phyloP scores from a whole-genome alignment of 2,113 vertebrate genomes.

The Xerus inauris region DNA sequence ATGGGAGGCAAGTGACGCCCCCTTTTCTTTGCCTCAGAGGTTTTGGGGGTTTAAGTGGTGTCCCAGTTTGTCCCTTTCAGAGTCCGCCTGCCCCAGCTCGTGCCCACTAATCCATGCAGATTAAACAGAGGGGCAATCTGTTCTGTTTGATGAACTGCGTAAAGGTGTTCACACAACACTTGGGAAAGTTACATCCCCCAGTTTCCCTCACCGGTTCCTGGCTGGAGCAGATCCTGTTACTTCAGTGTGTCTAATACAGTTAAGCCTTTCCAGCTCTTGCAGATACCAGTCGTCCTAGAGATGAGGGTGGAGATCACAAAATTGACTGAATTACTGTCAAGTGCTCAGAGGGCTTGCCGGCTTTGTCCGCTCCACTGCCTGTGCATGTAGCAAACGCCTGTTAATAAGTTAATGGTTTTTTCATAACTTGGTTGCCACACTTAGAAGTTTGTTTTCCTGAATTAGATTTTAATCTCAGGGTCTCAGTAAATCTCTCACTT shows the following conservation, averaged over 20 bases:
- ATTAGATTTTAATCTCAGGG: neutral
- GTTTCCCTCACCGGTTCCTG: neutral
- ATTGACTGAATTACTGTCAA: fast-evolving
- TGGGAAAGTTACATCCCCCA: neutral
- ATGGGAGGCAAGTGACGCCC: conserved; percentile 90
- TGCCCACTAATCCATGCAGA: neutral
- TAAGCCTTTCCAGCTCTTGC: neutral
- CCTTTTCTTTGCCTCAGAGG: neutral
- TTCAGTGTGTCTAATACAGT: fast-evolving
- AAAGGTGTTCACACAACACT: neutral
- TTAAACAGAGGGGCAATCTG: neutral
- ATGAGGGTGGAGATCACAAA: neutral
- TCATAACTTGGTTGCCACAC: neutral
- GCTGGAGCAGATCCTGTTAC: neutral
- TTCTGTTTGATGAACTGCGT: neutral
- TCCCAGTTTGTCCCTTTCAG: neutral
- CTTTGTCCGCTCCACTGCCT: neutral
- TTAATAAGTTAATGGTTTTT: neutral
- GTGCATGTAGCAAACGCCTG: neutral
- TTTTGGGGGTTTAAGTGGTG: neutral
- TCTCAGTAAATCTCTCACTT: neutral
- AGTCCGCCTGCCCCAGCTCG: neutral
- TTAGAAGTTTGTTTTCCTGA: neutral
- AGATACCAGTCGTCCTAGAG: neutral
- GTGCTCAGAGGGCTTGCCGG: neutral